Evolutionary conservation across 92 coral and sea anemone genomes (phyloP).

Genomic region (Actinostola sp.): DNA sequence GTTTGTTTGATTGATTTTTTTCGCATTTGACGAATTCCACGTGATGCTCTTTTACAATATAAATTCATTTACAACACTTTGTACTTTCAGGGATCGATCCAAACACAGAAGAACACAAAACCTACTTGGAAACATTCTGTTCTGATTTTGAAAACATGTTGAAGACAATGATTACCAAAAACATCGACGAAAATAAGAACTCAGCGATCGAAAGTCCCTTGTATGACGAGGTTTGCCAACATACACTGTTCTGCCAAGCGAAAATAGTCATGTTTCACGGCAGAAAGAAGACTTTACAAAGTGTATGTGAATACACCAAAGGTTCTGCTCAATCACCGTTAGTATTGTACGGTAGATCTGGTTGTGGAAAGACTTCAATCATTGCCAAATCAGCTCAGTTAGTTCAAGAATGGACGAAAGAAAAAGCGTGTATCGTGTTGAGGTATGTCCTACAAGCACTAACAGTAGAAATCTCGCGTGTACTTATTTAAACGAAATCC

Average conservation of each 20-base stretch:
- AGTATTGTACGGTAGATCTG: slow-evolving; percentile 78
- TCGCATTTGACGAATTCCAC: too few species aligned
- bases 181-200: slow-evolving; percentile 56
- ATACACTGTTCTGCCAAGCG: slow-evolving; percentile 68
- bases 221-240: slow-evolving; percentile 72
- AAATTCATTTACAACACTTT: too few species aligned
- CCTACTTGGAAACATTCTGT: slow-evolving; percentile 60
- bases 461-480: not conserved
- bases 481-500: not conserved
- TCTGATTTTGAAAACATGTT: slow-evolving; percentile 62
- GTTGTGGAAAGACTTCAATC: slow-evolving; percentile 82
- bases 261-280: slow-evolving; percentile 72
- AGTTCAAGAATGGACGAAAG: slow-evolving; percentile 48
- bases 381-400: slow-evolving; percentile 75
- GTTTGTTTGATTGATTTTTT: too few species aligned
- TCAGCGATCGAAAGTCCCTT: slow-evolving; percentile 59
- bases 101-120: slow-evolving; percentile 49
- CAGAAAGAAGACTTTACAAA: slow-evolving; percentile 50
- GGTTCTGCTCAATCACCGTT: slow-evolving; percentile 56
- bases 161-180: slow-evolving; percentile 55
- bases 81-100: slow-evolving; percentile 68
- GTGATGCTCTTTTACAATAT: too few species aligned
- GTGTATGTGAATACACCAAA: slow-evolving; percentile 52
- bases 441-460: slow-evolving; percentile 44
- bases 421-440: slow-evolving; percentile 55